These are phyloP conservation scores for Pristiophorus japonicus DNA, from an alignment of 2,113 vertebrate species.

Conservation along the genomic window DNA sequence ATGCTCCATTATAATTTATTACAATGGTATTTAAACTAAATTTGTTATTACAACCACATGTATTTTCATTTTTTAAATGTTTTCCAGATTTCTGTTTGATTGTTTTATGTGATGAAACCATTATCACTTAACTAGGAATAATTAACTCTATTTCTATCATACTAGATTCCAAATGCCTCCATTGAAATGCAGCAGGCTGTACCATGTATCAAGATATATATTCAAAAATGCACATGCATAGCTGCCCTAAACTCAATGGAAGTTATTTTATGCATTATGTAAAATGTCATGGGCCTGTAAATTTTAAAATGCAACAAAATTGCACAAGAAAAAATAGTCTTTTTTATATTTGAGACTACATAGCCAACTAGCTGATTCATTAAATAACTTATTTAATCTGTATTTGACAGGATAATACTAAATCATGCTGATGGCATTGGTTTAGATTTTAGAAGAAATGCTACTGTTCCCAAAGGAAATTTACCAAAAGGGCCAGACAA, in stretches of 20 bases:
- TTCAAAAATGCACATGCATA: neutral
- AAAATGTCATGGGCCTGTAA: neutral
- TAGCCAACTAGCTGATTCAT: neutral
- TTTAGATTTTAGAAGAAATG: conserved; percentile 18
- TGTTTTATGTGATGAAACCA: neutral
- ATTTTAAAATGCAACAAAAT: conserved; percentile 22
- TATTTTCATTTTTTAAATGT: neutral
- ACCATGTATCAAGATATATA: neutral
- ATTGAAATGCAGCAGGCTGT: neutral
- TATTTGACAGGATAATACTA: neutral
- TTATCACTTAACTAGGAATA: neutral
- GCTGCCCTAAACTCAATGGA: neutral
- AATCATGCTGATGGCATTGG: neutral
- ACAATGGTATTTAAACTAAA: neutral
- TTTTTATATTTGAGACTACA: neutral
- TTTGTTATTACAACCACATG: neutral
- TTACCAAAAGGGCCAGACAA: neutral
- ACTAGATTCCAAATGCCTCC: neutral
- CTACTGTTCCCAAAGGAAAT: neutral
- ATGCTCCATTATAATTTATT: neutral
- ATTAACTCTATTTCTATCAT: neutral
- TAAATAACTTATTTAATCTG: neutral
- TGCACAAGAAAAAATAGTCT: neutral
- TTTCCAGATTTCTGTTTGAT: neutral
- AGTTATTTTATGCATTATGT: neutral